Conservation (phyloP, 2,113 vertebrate genomes). For the Sylvilagus bachmani region DNA sequence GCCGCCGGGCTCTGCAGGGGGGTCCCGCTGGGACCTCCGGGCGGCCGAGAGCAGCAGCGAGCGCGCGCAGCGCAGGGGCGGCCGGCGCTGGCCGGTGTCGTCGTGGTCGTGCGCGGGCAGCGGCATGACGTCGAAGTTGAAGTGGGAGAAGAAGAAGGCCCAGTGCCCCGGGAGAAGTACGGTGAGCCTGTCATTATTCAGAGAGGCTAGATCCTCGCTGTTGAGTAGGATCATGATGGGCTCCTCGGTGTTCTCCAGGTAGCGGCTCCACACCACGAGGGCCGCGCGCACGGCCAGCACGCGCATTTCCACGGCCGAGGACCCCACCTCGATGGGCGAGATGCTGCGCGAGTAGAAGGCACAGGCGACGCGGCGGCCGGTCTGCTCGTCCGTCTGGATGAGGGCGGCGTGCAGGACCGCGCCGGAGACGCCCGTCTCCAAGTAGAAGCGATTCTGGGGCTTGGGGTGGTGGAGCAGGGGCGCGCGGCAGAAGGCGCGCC, state of each 20-base stretch:
- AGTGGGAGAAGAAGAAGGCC: slow-evolving; percentile 76
- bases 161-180: slow-evolving; percentile 81
- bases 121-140: slow-evolving; percentile 67
- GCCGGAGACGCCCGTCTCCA: slow-evolving; percentile 10
- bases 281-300: slow-evolving; percentile 66
- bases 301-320: slow-evolving; percentile 37
- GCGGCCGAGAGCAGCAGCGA: rapidly evolving
- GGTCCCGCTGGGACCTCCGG: rapidly evolving
- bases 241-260: slow-evolving; percentile 84
- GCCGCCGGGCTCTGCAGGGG: neutral
- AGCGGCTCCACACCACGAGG: slow-evolving; percentile 79
- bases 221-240: slow-evolving; percentile 82
- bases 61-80: neutral
- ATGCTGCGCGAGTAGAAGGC: slow-evolving; percentile 72
- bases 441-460: slow-evolving; percentile 72
- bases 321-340: neutral
- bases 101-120: rapidly evolving
- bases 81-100: neutral
- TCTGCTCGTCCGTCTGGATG: slow-evolving; percentile 10
- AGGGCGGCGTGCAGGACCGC: slow-evolving; percentile 54
- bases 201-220: slow-evolving; percentile 81
- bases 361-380: slow-evolving; percentile 33
- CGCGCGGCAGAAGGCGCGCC: slow-evolving; percentile 51
- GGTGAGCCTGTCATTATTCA: slow-evolving; percentile 84
- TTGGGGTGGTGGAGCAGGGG: slow-evolving; percentile 68